Conservation (phyloP, 2,888 invertebrate species). For the Aporophyla nigra region DNA sequence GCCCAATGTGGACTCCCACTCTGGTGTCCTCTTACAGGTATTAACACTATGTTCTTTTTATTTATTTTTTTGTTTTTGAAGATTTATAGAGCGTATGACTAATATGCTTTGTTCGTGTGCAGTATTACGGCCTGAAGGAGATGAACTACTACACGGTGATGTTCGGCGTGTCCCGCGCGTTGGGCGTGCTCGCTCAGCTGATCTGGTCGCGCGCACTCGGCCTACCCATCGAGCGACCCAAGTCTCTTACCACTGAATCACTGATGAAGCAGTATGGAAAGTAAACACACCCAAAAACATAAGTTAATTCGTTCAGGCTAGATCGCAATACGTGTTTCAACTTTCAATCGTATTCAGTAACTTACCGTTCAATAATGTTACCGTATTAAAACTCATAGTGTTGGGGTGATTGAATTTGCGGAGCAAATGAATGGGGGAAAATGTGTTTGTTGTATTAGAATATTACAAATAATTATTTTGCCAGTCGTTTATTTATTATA, state of each 20-base stretch:
- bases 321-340: slow-evolving; percentile 43
- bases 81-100: neutral
- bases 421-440: slow-evolving; percentile 3
- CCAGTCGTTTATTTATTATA: neutral
- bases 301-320: slow-evolving; percentile 59
- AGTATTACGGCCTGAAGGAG: slow-evolving; percentile 97
- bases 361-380: slow-evolving; percentile 10
- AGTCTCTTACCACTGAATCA: slow-evolving; percentile 94
- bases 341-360: slow-evolving; percentile 13
- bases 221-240: slow-evolving; percentile 96
- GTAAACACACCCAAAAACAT: slow-evolving; percentile 71
- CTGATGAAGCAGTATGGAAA: slow-evolving; percentile 87
- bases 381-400: neutral
- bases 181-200: slow-evolving; percentile 95
- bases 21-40: slow-evolving; percentile 97
- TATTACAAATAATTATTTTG: slow-evolving; percentile 6
- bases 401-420: neutral
- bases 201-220: slow-evolving; percentile 97
- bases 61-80: neutral
- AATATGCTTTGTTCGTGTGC: slow-evolving; percentile 71
- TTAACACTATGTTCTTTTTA: neutral
- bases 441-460: slow-evolving; percentile 5
- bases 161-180: slow-evolving; percentile 97
- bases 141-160: slow-evolving; percentile 98
- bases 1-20: slow-evolving; percentile 99